These are phyloP conservation scores for Magallana gigas DNA, from an alignment of 1,140 invertebrate genomes.

Conservation along the genomic window DNA sequence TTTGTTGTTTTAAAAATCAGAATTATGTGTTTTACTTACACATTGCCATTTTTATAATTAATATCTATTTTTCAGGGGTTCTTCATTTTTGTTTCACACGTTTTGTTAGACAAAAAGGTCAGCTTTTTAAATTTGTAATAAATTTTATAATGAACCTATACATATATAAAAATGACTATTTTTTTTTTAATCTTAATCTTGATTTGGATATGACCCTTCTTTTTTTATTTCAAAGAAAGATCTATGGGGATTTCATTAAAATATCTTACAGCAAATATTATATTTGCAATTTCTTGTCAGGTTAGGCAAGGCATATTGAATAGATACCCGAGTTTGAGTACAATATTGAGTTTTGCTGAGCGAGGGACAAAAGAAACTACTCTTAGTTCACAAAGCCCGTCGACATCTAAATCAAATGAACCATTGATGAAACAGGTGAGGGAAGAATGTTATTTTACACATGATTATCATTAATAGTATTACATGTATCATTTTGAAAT, in stretches of 20 bases:
- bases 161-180: too few species aligned
- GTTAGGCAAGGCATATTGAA: background rate
- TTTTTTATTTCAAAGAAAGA: too few species aligned
- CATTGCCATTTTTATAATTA: background rate
- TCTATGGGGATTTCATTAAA: too few species aligned
- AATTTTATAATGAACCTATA: too few species aligned
- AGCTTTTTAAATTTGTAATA: too few species aligned
- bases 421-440: background rate
- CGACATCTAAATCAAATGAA: background rate
- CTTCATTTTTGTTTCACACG: conserved; percentile 10
- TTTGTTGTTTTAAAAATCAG: background rate
- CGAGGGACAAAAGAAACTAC: background rate
- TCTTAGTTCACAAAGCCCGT: background rate
- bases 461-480: too few species aligned
- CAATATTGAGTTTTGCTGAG: background rate
- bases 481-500: too few species aligned
- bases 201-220: too few species aligned
- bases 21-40: background rate
- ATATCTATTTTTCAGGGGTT: conserved; percentile 7
- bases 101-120: background rate
- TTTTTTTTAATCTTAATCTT: too few species aligned
- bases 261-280: too few species aligned
- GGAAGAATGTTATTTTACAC: background rate
- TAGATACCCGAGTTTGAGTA: background rate
- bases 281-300: background rate